Base-by-base conservation (phyloP, 2,113 vertebrate genomes). In the Blennius ocellaris region DNA sequence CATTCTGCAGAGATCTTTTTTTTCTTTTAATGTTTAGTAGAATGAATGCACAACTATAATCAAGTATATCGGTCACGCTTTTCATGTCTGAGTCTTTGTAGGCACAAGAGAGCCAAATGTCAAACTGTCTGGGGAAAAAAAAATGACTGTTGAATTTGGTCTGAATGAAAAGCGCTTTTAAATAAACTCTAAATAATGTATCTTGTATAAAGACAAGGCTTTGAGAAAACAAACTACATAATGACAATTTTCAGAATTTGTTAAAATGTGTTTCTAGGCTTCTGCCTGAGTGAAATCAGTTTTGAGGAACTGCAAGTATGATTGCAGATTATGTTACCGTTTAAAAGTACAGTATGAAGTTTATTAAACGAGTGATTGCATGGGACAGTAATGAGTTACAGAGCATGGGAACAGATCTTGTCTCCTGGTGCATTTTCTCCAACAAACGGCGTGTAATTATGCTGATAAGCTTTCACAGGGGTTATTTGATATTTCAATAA, bases 401-500 rank as follows among this genome's bases (percentile, higher is more conserved):
- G 43, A 36, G 37, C 53, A 16, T 52, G 14, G 40, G 36, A 67
- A 16, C 43, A 55, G 8, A 15, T 39, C 3, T 9, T 54, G 14
- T 43, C 15, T 50, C 30, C 14, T 65, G 30, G 6, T 45, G 16
- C 11, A 48, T 73, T 11, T 10, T 36, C 14, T 40, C 53, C 21
- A 41, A 53, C 48, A 73, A 73, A 61, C 43, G 73, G 16, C 53
- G 30, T 51, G 48, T 63, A 71, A 89, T 84, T 66, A 66, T 30
- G 8, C 60, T 67, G 58, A 81, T 86, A 71, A 76, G 53, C 52
- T 75, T 64, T 11, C 47, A 37, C 47, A 62, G 53, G 67, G 69
- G 75, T 69, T 39, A 47, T 39, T 62, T 72, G 80, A 87, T 61
- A 49, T 72, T 84, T 87, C 71, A 76, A 65, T 83, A 73, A 49